phyloP scores from a whole-genome alignment of 1,140 invertebrate species.

The Kradibia gibbosae region DNA sequence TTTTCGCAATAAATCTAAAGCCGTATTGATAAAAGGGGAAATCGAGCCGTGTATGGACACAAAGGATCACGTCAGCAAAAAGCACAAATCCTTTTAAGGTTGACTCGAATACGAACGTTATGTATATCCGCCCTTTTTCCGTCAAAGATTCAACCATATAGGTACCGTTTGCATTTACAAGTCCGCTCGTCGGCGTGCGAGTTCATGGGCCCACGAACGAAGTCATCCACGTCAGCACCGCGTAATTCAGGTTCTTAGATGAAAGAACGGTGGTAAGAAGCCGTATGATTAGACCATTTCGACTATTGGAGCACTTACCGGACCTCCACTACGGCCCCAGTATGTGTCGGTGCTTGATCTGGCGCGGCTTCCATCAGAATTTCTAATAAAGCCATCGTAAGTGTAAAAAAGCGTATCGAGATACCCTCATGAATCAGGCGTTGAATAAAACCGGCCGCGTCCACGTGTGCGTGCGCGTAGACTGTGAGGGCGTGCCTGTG shows the following conservation, averaged over 20 bases:
- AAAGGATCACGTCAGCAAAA: conserved; percentile 27
- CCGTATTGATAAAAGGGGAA: not conserved
- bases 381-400: conserved; percentile 70
- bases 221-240: conserved; percentile 62
- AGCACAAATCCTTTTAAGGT: conserved; percentile 35
- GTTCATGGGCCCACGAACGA: conserved; percentile 53
- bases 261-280: conserved; percentile 57
- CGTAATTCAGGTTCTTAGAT: conserved; percentile 50
- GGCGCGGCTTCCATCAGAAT: conserved; percentile 65
- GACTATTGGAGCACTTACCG: conserved; percentile 55
- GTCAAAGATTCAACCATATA: conserved; percentile 1
- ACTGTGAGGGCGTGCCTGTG: conserved; percentile 66
- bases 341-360: conserved; percentile 61
- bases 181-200: not conserved
- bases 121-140: conserved; percentile 4
- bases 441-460: conserved; percentile 56
- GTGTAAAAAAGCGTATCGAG: conserved; percentile 66
- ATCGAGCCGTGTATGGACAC: conserved; percentile 11
- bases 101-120: not conserved
- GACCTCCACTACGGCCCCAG: conserved; percentile 53
- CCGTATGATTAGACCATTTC: conserved; percentile 61
- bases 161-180: conserved; percentile 33
- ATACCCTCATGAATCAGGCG: conserved; percentile 70
- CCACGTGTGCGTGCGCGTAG: conserved; percentile 63
- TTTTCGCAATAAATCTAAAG: not conserved